Evolutionary conservation across 1,140 invertebrate genomes (phyloP), one percentile per base, ranked within the genome.

Genomic region (Drosophila teissieri): DNA sequence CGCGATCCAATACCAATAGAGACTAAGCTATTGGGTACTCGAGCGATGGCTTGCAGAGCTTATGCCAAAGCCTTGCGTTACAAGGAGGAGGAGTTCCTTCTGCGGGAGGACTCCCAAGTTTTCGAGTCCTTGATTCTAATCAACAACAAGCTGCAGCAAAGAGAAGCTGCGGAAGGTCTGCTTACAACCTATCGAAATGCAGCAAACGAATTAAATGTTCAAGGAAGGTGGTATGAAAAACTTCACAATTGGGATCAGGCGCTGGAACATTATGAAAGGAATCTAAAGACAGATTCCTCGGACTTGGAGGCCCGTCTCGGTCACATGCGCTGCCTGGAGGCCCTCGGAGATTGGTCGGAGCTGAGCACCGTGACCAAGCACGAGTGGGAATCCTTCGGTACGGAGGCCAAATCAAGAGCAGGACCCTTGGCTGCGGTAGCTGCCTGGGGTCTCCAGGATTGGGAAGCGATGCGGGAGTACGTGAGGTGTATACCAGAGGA

Each of bases 221-320:
- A 99, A 92, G 98, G 99, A 49, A 94, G 97, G 6, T 99, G 99
- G 99, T 99, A 99, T 91, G 99, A 99, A 91, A 99, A 99, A 92
- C 93, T 99, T 2, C 98, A 99, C 90, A 98, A 99, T 85, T 99
- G 98, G 98, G 98, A 99, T 76, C 97, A 97, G 91, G 99, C 99
- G 0, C 93, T 99, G 14, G 94, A 95, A 60, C 94, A 98, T 1
- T 99, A 99, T 89, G 93, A 95, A 46, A 94, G 95, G 56, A 94
- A 95, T 75, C 89, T 96, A 8, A 91, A 94, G 7, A 93, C 94
- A 11, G 94, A 96, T 79, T 77, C 92, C 0, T 92, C 93, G 7
- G 96, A 98, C 90, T 93, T 96, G 12, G 98, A 98, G 52, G 94
- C 98, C 0, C 95, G 95, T 19, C 93, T 99, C 2, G 98, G 99